A percentile compares a stretch with the other conserved stretches of the same genome.
Evolutionary conservation across 2,797 vertebrate genomes (phyloP).

Genomic region (Prionace glauca): DNA sequence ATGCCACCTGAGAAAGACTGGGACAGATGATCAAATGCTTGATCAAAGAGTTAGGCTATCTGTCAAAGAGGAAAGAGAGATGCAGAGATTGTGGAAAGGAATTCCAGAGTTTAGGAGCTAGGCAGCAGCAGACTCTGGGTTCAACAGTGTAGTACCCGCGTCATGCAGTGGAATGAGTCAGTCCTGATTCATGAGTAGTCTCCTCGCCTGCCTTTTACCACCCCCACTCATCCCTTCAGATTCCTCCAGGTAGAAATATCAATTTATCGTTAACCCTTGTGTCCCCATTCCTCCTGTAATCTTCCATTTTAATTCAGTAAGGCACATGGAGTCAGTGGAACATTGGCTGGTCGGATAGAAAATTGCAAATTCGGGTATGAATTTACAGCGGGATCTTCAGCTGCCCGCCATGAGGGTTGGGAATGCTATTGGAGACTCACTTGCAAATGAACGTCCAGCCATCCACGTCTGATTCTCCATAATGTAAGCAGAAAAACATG

Average conservation of each 20-base stretch:
- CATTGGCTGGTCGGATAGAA: neutral
- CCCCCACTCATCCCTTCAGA: neutral
- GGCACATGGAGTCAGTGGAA: neutral
- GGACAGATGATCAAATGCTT: neutral
- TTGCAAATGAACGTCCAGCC: no score
- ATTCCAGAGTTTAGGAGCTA: neutral
- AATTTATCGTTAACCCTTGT: neutral
- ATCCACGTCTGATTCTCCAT: no score
- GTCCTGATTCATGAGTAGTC: neutral
- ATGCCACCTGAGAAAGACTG: neutral
- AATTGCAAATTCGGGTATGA: neutral
- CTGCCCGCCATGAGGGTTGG: no score
- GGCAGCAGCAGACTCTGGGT: neutral
- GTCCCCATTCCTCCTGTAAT: neutral
- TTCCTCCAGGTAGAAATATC: neutral
- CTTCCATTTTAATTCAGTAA: neutral
- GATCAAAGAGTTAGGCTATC: neutral
- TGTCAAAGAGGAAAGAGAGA: neutral
- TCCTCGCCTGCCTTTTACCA: neutral
- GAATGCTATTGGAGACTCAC: no score
- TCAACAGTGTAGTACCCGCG: neutral
- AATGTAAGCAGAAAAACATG: no score
- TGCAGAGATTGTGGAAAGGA: neutral
- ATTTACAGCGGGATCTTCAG: no score
- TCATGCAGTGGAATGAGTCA: neutral